phyloP scores from a whole-genome alignment of 2,797 vertebrate species.

The Amblyraja radiata region DNA sequence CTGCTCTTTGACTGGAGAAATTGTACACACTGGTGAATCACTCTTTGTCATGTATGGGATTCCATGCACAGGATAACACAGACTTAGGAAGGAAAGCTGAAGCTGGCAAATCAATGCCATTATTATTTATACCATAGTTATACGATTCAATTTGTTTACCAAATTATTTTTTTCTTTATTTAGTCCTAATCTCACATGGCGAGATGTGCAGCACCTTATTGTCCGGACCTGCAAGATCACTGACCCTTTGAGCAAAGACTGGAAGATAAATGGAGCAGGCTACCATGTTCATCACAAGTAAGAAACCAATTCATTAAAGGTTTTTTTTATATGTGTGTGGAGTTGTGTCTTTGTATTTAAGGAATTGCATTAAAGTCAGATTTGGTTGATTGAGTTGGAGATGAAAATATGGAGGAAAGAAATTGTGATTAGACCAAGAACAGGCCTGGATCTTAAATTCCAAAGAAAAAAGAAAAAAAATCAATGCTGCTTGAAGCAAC shows the following conservation, averaged over 20 bases:
- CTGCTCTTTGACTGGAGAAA: not conserved
- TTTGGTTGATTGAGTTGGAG: conserved; percentile 14
- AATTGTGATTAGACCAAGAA: not conserved
- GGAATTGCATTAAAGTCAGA: not conserved
- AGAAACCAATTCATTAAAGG: not conserved
- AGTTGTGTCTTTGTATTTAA: not conserved
- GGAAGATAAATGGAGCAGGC: conserved; percentile 34
- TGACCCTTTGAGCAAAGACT: not conserved
- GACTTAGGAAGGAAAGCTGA: not conserved
- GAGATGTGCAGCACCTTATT: conserved; percentile 25
- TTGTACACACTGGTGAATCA: not conserved
- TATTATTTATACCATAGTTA: not conserved
- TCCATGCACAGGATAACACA: not conserved
- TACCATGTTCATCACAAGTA: conserved; percentile 35
- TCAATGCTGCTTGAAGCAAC: not conserved
- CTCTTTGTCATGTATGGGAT: not conserved
- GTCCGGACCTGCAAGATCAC: conserved; percentile 16
- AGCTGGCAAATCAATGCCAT: not conserved
- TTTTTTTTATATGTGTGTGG: too few relatives aligned
- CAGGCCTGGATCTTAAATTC: not conserved
- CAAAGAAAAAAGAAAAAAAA: not conserved
- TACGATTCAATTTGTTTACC: not conserved
- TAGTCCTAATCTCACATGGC: conserved; percentile 18
- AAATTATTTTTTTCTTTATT: not conserved
- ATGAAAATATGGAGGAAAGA: not conserved